A percentile compares a stretch with the other conserved stretches of the same genome.
Conservation (phyloP, 2,888 invertebrate genomes). For the Nymphalis polychloros region DNA sequence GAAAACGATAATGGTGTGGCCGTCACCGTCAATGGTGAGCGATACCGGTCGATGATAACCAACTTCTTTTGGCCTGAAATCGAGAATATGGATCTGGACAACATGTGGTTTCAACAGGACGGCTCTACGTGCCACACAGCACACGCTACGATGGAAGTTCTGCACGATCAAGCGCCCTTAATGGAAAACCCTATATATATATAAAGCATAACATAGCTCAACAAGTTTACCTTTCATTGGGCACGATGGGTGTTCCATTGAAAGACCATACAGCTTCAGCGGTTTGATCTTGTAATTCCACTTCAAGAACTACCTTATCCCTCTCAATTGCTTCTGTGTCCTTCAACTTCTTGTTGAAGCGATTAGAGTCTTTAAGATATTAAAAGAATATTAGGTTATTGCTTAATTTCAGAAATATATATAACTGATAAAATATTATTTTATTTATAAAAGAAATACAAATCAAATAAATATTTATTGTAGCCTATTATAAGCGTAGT, state of each 20-base stretch:
- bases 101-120: no score
- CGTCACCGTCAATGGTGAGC: no score
- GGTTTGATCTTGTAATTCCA: conserved; percentile 97
- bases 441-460: not conserved
- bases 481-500: not conserved
- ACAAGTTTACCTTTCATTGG: conserved; percentile 83
- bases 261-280: conserved; percentile 97
- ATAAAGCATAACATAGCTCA: no score
- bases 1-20: no score
- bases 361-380: conserved; percentile 90
- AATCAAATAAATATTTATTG: not conserved
- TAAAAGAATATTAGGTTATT: not conserved
- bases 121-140: no score
- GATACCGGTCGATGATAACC: no score
- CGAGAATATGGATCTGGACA: no score
- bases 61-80: no score
- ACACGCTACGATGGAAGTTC: no score
- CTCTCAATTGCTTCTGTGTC: conserved; percentile 96
- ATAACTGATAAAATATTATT: not conserved
- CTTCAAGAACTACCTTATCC: conserved; percentile 94
- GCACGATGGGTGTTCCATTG: conserved; percentile 93
- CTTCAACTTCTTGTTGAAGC: conserved; percentile 98
- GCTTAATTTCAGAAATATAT: no score
- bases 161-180: no score
- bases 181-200: no score